A percentile compares a stretch with the other conserved stretches of the same genome.
These are phyloP conservation scores for Amphilophus citrinellus DNA, from an alignment of 2,113 vertebrate genomes.

Conservation along the genomic window DNA sequence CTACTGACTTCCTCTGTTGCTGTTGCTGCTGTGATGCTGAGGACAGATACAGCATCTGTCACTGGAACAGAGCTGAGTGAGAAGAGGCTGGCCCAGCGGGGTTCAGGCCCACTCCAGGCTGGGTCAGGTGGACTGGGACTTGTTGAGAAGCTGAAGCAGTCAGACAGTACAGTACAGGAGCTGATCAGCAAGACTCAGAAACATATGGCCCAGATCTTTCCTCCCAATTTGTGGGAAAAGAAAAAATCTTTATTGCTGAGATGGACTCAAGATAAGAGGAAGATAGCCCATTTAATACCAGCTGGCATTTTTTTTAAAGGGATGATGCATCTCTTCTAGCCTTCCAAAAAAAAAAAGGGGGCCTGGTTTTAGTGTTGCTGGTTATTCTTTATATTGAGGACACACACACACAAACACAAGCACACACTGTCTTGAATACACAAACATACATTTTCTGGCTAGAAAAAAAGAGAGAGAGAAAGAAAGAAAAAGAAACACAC, in stretches of 20 bases:
- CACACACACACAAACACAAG: not conserved
- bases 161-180: not conserved
- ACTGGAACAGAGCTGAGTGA: constrained; percentile 48
- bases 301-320: constrained; percentile 1
- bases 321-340: not conserved
- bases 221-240: constrained; percentile 17
- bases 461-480: constrained; percentile 16
- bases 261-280: constrained; percentile 28
- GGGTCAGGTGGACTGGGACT: constrained; percentile 47
- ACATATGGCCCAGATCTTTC: constrained; percentile 35
- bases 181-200: constrained; percentile 33
- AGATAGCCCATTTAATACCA: constrained; percentile 21
- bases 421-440: not conserved
- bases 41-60: constrained; percentile 69
- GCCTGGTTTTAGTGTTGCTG: constrained; percentile 3
- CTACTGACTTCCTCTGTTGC: constrained; percentile 64
- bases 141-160: constrained; percentile 12
- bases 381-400: not conserved
- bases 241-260: constrained; percentile 9
- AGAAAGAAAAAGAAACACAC: constrained; percentile 32
- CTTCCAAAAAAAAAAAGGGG: not conserved
- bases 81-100: constrained; percentile 24
- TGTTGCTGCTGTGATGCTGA: constrained; percentile 65
- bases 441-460: not conserved
- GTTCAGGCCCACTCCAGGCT: constrained; percentile 24